These are phyloP conservation scores for Dolichoris vasculosae DNA, from an alignment of 1,140 invertebrate species.

Conservation along the genomic window DNA sequence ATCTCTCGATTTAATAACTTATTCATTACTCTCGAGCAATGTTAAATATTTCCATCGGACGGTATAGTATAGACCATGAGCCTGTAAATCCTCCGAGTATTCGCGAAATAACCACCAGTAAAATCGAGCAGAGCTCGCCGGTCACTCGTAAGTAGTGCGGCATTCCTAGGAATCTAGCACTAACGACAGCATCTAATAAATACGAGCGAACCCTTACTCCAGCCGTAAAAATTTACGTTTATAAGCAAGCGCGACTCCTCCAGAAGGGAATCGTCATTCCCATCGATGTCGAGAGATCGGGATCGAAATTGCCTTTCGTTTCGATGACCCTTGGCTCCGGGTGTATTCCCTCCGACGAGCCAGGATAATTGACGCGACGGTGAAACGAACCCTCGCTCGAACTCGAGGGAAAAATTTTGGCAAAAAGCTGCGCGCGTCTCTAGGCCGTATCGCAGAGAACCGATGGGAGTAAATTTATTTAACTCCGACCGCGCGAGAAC, in stretches of 20 bases:
- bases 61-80: background rate
- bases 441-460: constrained; percentile 5
- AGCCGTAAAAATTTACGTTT: constrained; percentile 41
- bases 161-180: background rate
- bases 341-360: constrained; percentile 13
- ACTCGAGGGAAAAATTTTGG: constrained; percentile 33
- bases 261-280: background rate
- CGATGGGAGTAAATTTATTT: constrained; percentile 62
- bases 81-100: background rate
- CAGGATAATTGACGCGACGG: constrained; percentile 46
- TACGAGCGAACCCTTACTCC: background rate
- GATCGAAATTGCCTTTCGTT: constrained; percentile 45
- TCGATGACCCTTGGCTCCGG: background rate
- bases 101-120: background rate
- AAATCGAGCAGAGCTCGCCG: background rate
- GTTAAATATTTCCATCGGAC: background rate
- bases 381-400: constrained; percentile 7
- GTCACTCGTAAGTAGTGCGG: background rate
- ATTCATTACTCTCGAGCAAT: background rate
- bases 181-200: background rate
- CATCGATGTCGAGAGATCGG: constrained; percentile 21
- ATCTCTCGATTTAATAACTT: background rate
- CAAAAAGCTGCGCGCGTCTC: constrained; percentile 19
- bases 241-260: background rate
- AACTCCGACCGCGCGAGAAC: constrained; percentile 54